A percentile compares a stretch with the other conserved stretches of the same genome.
Evolutionary conservation across 2,888 invertebrate species (phyloP).

Genomic region (Listrodromus nycthemerus): DNA sequence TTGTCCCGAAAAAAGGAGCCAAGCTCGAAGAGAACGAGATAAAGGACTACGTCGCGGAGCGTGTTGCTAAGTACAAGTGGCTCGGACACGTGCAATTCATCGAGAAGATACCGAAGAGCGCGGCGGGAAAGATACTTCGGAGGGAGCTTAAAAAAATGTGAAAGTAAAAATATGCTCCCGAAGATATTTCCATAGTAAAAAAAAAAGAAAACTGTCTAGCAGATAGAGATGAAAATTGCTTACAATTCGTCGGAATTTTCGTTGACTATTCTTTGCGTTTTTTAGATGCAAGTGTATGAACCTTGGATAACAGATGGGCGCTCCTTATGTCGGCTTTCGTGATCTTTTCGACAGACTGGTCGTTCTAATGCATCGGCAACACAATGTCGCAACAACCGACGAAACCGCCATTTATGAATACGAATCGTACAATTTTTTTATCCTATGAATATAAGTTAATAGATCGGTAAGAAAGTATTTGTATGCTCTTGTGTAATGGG

Average conservation of each 20-base stretch:
- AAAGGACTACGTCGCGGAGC: constrained; percentile 86
- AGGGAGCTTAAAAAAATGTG: constrained; percentile 84
- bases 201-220: neutral
- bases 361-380: constrained; percentile 98
- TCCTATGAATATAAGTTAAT: too few relatives aligned
- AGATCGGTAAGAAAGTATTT: neutral
- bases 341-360: constrained; percentile 96
- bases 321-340: constrained; percentile 96
- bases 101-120: constrained; percentile 90
- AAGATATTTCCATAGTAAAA: neutral
- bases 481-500: too few relatives aligned
- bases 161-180: neutral
- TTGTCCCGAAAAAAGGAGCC: constrained; percentile 86
- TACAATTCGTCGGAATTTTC: constrained; percentile 28
- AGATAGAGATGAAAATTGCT: constrained; percentile 11
- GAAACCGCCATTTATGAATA: constrained; percentile 98
- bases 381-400: constrained; percentile 99
- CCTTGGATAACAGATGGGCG: constrained; percentile 86
- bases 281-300: constrained; percentile 42
- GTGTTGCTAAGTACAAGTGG: constrained; percentile 90
- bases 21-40: constrained; percentile 86
- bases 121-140: constrained; percentile 92
- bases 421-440: constrained; percentile 73
- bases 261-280: constrained; percentile 49
- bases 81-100: constrained; percentile 89